A percentile compares a stretch with the other conserved stretches of the same genome.
phyloP scores from a whole-genome alignment of 92 coral and sea anemone species.

The Epizoanthus ramosus region DNA sequence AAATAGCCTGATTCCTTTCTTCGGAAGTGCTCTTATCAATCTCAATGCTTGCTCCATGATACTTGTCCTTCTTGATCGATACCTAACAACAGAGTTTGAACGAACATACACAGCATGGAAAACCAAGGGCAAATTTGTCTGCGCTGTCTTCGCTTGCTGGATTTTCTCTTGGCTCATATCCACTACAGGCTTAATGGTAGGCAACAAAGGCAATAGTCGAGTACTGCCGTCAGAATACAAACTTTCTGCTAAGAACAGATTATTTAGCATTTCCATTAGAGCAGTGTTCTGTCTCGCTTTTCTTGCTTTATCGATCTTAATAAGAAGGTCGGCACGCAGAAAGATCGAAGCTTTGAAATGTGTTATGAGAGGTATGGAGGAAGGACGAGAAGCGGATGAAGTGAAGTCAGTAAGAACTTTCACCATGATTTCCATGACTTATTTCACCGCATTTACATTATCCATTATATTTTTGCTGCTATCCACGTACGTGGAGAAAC shows the following conservation, averaged over 20 bases:
- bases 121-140: conserved; percentile 8
- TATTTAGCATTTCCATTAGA: not conserved
- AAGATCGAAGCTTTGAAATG: not conserved
- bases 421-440: not conserved
- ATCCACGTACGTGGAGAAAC: conserved; percentile 1
- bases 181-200: not conserved
- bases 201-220: not conserved
- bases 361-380: not conserved
- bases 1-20: not conserved
- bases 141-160: conserved; percentile 3
- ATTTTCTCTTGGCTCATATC: not conserved
- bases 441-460: conserved; percentile 9
- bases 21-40: not conserved
- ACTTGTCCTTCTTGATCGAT: conserved; percentile 14
- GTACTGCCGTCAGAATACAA: not conserved
- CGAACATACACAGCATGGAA: conserved; percentile 18
- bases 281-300: conserved; percentile 2
- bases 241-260: not conserved
- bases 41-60: not conserved
- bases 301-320: not conserved
- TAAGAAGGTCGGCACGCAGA: not conserved
- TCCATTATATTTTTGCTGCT: conserved; percentile 6
- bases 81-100: conserved; percentile 24
- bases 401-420: conserved; percentile 3
- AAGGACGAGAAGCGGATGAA: not conserved